phyloP scores from a whole-genome alignment of 2,113 vertebrate genomes.

The Isurus oxyrinchus region DNA sequence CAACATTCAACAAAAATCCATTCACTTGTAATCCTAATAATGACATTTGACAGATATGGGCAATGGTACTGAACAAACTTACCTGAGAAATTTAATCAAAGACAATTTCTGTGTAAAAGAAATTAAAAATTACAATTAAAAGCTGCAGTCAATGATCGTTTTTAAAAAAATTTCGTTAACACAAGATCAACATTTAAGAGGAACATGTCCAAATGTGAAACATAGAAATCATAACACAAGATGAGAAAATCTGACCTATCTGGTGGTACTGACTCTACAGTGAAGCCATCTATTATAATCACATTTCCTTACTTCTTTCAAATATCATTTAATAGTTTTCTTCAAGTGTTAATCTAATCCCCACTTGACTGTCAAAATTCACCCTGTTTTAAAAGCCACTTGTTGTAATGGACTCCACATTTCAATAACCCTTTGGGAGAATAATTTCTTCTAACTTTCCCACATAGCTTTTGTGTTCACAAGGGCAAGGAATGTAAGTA shows the following conservation, averaged over 20 bases:
- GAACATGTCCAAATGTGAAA: neutral
- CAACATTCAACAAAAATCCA: neutral
- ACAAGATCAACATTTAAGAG: neutral
- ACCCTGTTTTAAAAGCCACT: neutral
- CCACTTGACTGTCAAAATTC: neutral
- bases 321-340: neutral
- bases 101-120: constrained; percentile 57
- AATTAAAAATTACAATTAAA: constrained; percentile 36
- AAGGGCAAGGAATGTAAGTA: neutral
- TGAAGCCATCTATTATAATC: neutral
- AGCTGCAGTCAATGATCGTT: neutral
- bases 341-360: neutral
- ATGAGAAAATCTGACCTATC: neutral
- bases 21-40: neutral
- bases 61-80: constrained; percentile 42
- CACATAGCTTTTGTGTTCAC: neutral
- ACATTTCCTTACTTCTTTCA: neutral
- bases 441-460: neutral
- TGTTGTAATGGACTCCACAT: neutral
- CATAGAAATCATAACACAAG: neutral
- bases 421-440: neutral
- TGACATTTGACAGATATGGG: neutral
- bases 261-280: neutral
- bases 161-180: neutral
- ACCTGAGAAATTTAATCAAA: constrained; percentile 61